Percentiles rank a stretch among this genome's conserved stretches.
These are phyloP conservation scores for Sarcophilus harrisii DNA, from an alignment of 2,797 vertebrate species.

Conservation along the genomic window DNA sequence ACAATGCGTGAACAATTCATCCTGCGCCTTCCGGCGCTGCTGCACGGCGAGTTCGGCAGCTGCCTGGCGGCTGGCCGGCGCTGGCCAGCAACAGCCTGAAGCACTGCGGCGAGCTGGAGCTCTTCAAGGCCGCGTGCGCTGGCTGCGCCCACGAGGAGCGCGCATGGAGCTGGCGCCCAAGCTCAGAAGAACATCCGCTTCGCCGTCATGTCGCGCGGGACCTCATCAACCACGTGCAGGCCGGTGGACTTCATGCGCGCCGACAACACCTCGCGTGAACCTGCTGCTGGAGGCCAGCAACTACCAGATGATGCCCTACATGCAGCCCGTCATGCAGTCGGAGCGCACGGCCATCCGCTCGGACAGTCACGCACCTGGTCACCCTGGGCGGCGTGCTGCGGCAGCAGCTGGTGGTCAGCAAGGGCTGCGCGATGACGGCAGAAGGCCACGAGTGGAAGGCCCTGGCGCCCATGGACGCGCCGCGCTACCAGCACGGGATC, in stretches of 20 bases:
- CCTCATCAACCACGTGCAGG: constrained; percentile 98
- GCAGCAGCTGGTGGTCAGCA: constrained; percentile 98
- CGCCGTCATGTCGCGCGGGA: constrained; percentile 98
- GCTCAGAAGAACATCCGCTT: constrained; percentile 99
- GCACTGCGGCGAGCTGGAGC: constrained; percentile 97
- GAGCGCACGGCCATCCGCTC: constrained; percentile 98
- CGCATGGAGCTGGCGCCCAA: constrained; percentile 97
- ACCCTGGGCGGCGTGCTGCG: constrained; percentile 96
- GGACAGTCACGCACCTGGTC: constrained; percentile 96
- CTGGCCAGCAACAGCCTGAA: constrained; percentile 98
- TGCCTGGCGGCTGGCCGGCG: constrained; percentile 95
- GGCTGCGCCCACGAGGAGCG: constrained; percentile 94
- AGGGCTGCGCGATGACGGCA: constrained; percentile 95
- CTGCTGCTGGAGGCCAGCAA: constrained; percentile 98
- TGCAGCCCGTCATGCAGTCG: constrained; percentile 99
- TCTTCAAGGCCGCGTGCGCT: constrained; percentile 98
- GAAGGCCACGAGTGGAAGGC: constrained; percentile 97
- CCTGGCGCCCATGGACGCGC: constrained; percentile 98
- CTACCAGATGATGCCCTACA: constrained; percentile 99
- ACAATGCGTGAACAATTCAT: constrained; percentile 99
- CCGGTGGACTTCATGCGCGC: constrained; percentile 99
- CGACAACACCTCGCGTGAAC: constrained; percentile 98
- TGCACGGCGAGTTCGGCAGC: constrained; percentile 97
- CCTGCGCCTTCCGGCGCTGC: constrained; percentile 95
- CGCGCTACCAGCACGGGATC: constrained; percentile 98